Base-by-base conservation (phyloP, 2,113 vertebrate species). In the Microtus montanus region DNA sequence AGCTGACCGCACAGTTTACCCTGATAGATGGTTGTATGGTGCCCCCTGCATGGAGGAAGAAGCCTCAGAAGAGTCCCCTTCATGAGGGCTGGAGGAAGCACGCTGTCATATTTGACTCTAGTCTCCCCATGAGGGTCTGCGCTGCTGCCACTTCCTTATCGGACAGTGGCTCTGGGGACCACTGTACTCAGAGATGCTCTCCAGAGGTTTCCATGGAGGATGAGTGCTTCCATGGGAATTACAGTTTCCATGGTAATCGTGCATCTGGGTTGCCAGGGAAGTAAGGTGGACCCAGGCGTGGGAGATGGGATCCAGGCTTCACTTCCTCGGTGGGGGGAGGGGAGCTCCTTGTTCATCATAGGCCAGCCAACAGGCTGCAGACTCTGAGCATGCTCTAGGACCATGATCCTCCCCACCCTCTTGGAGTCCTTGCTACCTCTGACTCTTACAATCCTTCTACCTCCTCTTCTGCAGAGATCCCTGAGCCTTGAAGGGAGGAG, bases 21-120 rank as follows among this genome's bases (percentile, higher is more conserved):
- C 9, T 4, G 3, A 9, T 2, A 26, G 28, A 52, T 1, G 0
- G 20, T 4, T 17, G 6, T 44, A 24, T 52, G 88, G 0, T 10
- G 14, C 47, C 3, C 3, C 2, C 35, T 33, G 12, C 2, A 4
- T 26, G 49, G 66, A 44, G 41, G 49, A 73, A 54, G 30, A 73
- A 61, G 7, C 7, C 38, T 70, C 47, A 20, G 54, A 54, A 28
- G 30, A 54, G 47, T 28, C 35, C 3, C 35, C 13, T 73, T 24
- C 24, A 7, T 3, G 22, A 44, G 47, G 47, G n/a, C 11, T 38
- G 10, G 73, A 89, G n/a, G 58, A 63, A 44, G 19, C 14, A 11
- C 15, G 2, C 33, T 49, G 6, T n/a, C 24, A 35, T 13, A n/a
- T 38, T 28, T 22, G 22, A 70, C 26, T 52, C 47, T 38, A 49